A percentile compares a stretch with the other conserved stretches of the same genome.
These are phyloP conservation scores for Geotrypetes seraphini DNA, from an alignment of 2,797 vertebrate genomes.

Conservation along the genomic window DNA sequence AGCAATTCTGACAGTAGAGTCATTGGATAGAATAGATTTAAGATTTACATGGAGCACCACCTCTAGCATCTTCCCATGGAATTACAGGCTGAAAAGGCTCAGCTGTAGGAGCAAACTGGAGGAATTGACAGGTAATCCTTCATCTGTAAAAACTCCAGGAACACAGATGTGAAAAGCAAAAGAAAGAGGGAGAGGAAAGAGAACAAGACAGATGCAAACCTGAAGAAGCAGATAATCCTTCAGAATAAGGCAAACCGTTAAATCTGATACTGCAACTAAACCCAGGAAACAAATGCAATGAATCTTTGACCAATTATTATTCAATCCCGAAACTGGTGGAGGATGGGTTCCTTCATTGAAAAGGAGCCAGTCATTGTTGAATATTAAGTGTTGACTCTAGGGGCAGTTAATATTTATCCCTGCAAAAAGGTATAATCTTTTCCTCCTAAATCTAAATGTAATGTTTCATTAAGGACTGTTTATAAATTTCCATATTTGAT, in stretches of 20 bases:
- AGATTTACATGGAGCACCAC: slow-evolving; percentile 1
- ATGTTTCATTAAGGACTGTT: no score
- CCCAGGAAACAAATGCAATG: no score
- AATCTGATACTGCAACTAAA: slow-evolving; percentile 39
- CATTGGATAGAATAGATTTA: slow-evolving; percentile 29
- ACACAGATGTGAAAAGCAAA: not conserved
- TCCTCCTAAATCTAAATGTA: no score
- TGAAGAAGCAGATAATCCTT: slow-evolving; percentile 29
- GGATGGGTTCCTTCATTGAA: no score
- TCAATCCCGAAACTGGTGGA: no score
- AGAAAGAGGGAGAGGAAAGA: rapidly evolving
- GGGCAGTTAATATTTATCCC: no score
- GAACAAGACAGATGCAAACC: slow-evolving; percentile 3
- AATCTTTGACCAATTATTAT: no score
- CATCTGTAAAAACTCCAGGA: slow-evolving; percentile 6
- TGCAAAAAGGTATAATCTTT: no score
- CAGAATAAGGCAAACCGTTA: slow-evolving; percentile 29
- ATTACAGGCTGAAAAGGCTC: not conserved
- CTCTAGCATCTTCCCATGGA: not conserved
- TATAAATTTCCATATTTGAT: no score
- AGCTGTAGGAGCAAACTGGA: not conserved
- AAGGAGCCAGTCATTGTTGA: no score
- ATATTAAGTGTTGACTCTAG: no score
- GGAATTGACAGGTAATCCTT: not conserved
- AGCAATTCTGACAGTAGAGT: slow-evolving; percentile 25